Base-by-base conservation (phyloP, 2,888 invertebrate species). In the Habrosyne pyritoides region DNA sequence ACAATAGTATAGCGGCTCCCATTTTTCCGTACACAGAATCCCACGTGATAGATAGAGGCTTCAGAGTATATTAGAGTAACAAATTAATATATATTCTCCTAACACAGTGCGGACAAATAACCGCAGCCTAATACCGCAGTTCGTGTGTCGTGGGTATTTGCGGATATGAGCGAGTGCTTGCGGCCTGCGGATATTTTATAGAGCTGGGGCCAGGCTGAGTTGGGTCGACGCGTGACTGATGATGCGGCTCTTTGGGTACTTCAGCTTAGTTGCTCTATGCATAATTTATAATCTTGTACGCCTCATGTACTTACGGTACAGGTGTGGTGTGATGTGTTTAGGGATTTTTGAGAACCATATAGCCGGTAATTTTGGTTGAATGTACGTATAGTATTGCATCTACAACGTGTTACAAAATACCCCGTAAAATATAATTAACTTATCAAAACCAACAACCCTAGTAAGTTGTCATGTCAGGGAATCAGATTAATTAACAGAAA, bases 151-250 rank as follows among this genome's bases (percentile, higher is more conserved):
- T 61, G 61, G 66, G 67, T 69, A 64, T 59, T 60, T 64, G 62
- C 65, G 64, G 65, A 65, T 70, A 71, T 68, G 14, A 36, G 30
- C 30, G 30, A 24, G 24, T 3, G 24, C 24, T 66, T 69, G 70
- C 64, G 66, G 66, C 63, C 57, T 54, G 59, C 66, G 71, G 66
- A 68, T 71, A 71, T 66, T 67, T 65, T 53, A 47, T 47, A 30
- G 22, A 33, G 14, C 22, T 10, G 54, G 47, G 46, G 26, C 49
- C 28, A 30, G 36, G 48, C 60, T 69, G 73, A 73, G 73, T 58
- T 61, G 66, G 77, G 79, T 75, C 67, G 79, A 79, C 80, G 65
- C 65, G 74, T 75, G 83, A 83, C 73, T 78, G 82, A 83, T 82
- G 83, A 68, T 67, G 75, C 61, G 75, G 71, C 57, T 60, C 49